Evolutionary conservation across 1,140 invertebrate genomes (phyloP).

Genomic region (Trichonephila clavata): DNA sequence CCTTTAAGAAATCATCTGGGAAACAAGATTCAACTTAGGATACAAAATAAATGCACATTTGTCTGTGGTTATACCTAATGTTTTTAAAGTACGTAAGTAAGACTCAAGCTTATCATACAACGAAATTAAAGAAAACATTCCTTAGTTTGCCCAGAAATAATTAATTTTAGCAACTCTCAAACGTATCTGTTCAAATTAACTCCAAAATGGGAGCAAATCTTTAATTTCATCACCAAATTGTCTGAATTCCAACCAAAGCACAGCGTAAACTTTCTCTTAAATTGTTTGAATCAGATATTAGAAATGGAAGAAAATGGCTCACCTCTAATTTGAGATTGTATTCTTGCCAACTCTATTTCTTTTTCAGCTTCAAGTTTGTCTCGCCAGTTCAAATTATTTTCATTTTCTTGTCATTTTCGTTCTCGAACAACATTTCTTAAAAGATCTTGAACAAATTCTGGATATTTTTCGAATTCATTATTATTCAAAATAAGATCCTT

Average conservation of each 20-base stretch:
- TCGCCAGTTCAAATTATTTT: too few species aligned
- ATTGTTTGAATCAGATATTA: neutral
- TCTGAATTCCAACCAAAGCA: neutral
- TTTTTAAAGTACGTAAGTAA: neutral
- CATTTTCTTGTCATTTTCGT: neutral
- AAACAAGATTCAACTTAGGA: neutral
- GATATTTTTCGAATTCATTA: neutral
- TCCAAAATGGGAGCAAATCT: neutral
- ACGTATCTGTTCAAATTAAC: neutral
- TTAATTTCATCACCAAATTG: neutral
- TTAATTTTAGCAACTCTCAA: slow-evolving; percentile 15
- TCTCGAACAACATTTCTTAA: neutral
- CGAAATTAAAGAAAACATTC: neutral
- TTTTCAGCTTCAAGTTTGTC: neutral
- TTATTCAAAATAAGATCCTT: neutral
- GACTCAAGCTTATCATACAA: slow-evolving; percentile 1
- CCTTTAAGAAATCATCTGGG: neutral
- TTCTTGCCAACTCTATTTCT: neutral
- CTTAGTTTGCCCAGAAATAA: neutral
- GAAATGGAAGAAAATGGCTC: neutral
- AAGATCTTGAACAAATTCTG: neutral
- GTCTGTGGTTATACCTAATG: neutral
- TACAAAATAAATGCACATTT: neutral
- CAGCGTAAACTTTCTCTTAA: neutral
- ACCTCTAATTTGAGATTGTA: neutral